Base-by-base conservation (phyloP, 2,888 invertebrate species). In the Physocephala rufipes region DNA sequence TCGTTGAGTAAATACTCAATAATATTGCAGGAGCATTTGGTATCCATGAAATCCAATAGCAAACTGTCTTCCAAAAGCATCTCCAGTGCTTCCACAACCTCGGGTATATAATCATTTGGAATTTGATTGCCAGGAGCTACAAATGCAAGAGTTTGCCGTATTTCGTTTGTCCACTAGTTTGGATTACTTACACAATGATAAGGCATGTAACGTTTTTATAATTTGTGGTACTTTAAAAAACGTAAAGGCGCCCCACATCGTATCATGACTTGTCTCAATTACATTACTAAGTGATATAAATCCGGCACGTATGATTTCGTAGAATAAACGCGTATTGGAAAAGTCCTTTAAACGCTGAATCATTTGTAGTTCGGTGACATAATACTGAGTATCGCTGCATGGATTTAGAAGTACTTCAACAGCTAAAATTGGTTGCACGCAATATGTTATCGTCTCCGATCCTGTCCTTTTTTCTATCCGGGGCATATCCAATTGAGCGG, bases 181-280 rank as follows among this genome's bases (percentile, higher is more conserved):
- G 4, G n/a, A 15, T 15, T 55, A 75, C 82, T 84, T 81, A 77
- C 89, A 88, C 58, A 89, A 88, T 76, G 89, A 88, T 55, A 88
- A 83, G 47, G 88, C 88, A 77, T 92, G 90, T 59, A 94, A 84
- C 75, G 91, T 90, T 71, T 91, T 90, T 61, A 96, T 88, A 62
- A 95, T 91, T 80, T 92, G 91, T 0, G 95, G 95, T 66, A 97
- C 91, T 88, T 97, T 97, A 12, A 97, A 89, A 82, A 96, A 97
- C 0, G 95, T 94, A 82, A 97, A 96, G 13, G 97, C 96, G 16
- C 95, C 95, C 96, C 97, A 97, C 79, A 95, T 91, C 4, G 95
- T 92, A 80, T 96, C 96, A 78, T 94, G 93, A 12, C 92, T 90
- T 59, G 93, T 93, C 77, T 93, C 93, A 67, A 92, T 91, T 0